Base-by-base conservation (phyloP, 2,888 invertebrate genomes). In the Oligia fasciuncula region DNA sequence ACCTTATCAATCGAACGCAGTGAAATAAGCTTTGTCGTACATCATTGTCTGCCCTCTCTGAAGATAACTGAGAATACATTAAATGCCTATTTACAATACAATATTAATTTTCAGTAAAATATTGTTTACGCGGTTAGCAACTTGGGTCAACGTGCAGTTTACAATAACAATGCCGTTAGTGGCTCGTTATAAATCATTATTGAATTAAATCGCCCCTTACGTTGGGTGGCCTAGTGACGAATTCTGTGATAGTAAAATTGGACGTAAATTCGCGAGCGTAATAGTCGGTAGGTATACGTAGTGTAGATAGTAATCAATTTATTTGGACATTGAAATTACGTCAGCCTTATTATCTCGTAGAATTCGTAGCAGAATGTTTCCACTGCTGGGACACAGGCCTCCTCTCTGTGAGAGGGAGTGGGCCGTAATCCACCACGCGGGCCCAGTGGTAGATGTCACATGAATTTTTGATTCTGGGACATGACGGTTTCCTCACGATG, bases 51-150 rank as follows among this genome's bases (percentile, higher is more conserved):
- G 93, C 90, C 91, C 91, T 92, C 92, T 88, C 87, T 76, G 88
- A 86, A 91, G 95, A 95, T 95, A 95, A 93, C 84, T 90, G 86
- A 89, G 89, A 91, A 91, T 92, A 92, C 90, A 91, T 90, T 84
- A 88, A 86, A 88, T 87, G 83, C 87, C 86, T 91, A 90, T 90
- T 90, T 90, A 84, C 85, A 90, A 84, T 84, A 90, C 87, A 86
- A 87, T 88, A 90, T 89, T 85, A 89, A 88, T 89, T 90, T 90
- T 88, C 79, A 90, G 83, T 85, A 84, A 85, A 85, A 84, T 72
- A 89, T 88, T 89, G 87, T 91, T 90, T 86, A 86, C 76, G 85
- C 81, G 84, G 87, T 72, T 87, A 86, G 84, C 82, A 89, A 88
- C 84, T 81, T 74, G 85, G 92, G 91, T 92, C 92, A 91, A 89